Percentiles rank a stretch among this genome's conserved stretches.
Conservation (phyloP, 2,888 invertebrate genomes). For the Noctua pronuba region DNA sequence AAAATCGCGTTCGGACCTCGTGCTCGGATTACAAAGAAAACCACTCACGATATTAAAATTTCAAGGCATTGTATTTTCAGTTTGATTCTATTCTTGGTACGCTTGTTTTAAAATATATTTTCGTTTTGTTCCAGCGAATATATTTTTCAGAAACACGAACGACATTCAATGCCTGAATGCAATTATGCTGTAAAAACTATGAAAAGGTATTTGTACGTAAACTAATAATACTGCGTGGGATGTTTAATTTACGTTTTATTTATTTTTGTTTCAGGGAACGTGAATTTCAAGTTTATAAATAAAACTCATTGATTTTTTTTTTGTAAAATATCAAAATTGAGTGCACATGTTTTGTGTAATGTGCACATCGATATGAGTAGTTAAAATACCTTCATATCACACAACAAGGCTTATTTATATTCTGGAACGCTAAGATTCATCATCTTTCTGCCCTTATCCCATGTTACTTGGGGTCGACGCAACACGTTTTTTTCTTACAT, state of each 20-base stretch:
- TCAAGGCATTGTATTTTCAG: slow-evolving; percentile 29
- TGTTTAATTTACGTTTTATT: slow-evolving; percentile 1
- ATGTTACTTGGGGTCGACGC: too few relatives aligned
- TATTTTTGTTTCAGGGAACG: background rate
- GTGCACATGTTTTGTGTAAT: too few relatives aligned
- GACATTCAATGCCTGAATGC: slow-evolving; percentile 26
- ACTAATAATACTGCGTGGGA: slow-evolving; percentile 11
- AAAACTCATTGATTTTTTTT: background rate
- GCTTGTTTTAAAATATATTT: slow-evolving; percentile 18
- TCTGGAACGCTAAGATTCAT: background rate
- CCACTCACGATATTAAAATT: slow-evolving; percentile 70
- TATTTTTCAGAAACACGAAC: slow-evolving; percentile 17
- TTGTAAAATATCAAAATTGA: background rate
- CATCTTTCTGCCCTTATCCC: too few relatives aligned
- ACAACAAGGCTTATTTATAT: too few relatives aligned
- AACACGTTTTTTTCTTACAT: too few relatives aligned
- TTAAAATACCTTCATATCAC: background rate
- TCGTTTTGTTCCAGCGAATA: slow-evolving; percentile 13
- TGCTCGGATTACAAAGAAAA: slow-evolving; percentile 68
- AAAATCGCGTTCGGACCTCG: slow-evolving; percentile 24
- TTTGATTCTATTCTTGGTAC: slow-evolving; percentile 24
- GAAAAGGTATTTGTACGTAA: slow-evolving; percentile 20
- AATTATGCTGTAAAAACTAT: slow-evolving; percentile 38
- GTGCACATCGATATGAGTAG: background rate
- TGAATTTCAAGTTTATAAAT: background rate